Base-by-base conservation (phyloP, 2,888 invertebrate species). In the Phyllotreta cruciferae region DNA sequence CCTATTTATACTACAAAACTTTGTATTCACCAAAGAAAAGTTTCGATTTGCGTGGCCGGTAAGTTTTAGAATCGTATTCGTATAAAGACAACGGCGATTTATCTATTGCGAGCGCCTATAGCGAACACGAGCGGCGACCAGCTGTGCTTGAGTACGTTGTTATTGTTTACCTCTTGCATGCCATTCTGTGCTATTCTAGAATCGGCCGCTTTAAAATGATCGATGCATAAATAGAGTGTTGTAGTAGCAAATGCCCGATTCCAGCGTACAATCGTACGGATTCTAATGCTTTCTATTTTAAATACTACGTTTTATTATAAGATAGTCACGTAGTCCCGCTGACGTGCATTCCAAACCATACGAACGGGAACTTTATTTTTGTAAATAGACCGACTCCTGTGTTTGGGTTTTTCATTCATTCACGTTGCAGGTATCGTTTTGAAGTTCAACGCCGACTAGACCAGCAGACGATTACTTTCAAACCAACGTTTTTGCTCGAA, bases 121-220 rank as follows among this genome's bases (percentile, higher is more conserved):
- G 47, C 34, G 1, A 1, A 34, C 47, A 14, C 47, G 24, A 49
- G 9, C 9, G 56, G 63, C 64, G 64, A 71, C 75, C 75, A 74
- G 75, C 72, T 75, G 75, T 53, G 44, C 37, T 34, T 45, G 37
- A 41, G 24, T 37, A 50, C 41, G 71, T 57, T 74, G 73, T 73
- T 73, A 74, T 75, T 75, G 74, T 74, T 72, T 74, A 72, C 73
- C 62, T 70, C 67, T 60, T 54, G 60, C 52, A 44, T 45, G 53
- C 56, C 24, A n/a, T n/a, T n/a, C n/a, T n/a, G n/a, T n/a, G n/a
- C n/a, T n/a, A n/a, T 70, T 68, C 66, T 68, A 65, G 66, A 70
- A 70, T 55, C 39, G 39, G 64, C 66, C n/a, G 38, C 10, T 24
- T 24, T 24, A 24, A 24, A 24, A 3, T 24, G 24, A 24, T 24